These are phyloP conservation scores for Corythoichthys intestinalis DNA, from an alignment of 2,113 vertebrate species.

Conservation along the genomic window DNA sequence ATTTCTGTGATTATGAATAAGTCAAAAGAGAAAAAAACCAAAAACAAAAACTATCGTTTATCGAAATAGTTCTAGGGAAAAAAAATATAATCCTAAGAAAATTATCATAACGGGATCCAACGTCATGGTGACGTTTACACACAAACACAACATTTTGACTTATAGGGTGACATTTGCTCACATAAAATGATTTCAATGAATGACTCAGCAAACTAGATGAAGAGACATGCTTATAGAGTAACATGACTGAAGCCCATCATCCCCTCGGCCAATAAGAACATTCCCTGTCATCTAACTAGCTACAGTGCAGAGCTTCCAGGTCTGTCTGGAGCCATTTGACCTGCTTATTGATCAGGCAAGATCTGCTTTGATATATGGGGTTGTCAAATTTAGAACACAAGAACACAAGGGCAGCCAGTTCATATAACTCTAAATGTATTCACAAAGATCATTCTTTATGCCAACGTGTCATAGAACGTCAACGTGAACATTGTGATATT, in stretches of 20 bases:
- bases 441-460: conserved; percentile 31
- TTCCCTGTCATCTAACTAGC: conserved; percentile 19
- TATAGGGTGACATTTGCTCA: not conserved
- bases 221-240: conserved; percentile 26
- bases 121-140: not conserved
- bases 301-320: conserved; percentile 6
- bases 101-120: too few relatives aligned
- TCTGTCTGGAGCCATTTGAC: conserved; percentile 29
- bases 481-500: not conserved
- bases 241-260: conserved; percentile 23
- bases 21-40: too few relatives aligned
- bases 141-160: not conserved
- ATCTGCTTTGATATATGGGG: conserved; percentile 15
- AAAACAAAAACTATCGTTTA: too few relatives aligned
- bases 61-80: too few relatives aligned
- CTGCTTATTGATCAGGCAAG: conserved; percentile 46
- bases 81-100: too few relatives aligned
- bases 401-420: conserved; percentile 37
- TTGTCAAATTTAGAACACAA: conserved; percentile 56
- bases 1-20: too few relatives aligned
- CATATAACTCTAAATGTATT: conserved; percentile 30
- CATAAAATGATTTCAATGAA: conserved; percentile 22
- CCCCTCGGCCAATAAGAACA: conserved; percentile 27
- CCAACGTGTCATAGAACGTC: conserved; percentile 25
- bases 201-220: conserved; percentile 20